phyloP scores from a whole-genome alignment of 2,888 invertebrate species.

The Lepidocyrtoides sp. region DNA sequence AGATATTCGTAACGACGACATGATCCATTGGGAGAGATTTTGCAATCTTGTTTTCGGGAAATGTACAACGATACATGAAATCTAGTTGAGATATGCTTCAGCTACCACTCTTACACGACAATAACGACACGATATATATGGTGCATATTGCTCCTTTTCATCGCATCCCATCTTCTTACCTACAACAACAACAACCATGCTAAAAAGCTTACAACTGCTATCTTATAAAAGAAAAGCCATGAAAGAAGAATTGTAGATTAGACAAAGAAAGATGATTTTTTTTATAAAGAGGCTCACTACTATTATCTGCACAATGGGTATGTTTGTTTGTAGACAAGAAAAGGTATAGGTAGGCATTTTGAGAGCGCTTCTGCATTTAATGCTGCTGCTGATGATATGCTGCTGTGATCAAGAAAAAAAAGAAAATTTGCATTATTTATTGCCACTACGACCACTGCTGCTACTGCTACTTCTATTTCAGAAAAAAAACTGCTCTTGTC shows the following conservation, averaged over 20 bases:
- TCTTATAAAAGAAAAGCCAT: not conserved
- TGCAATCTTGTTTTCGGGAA: slow-evolving; percentile 79
- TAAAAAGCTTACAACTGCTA: not conserved
- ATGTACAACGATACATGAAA: slow-evolving; percentile 75
- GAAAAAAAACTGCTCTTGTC: slow-evolving; percentile 14
- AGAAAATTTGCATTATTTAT: slow-evolving; percentile 52
- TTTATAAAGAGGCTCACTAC: not conserved
- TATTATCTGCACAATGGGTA: not conserved
- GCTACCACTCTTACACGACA: slow-evolving; percentile 59
- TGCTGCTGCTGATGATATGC: not conserved
- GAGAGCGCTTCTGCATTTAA: not conserved
- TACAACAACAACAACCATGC: not conserved
- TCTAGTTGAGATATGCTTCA: slow-evolving; percentile 71
- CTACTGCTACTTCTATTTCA: too few species aligned
- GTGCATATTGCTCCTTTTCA: slow-evolving; percentile 20
- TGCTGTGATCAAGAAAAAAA: not conserved
- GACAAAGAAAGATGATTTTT: slow-evolving; percentile 28
- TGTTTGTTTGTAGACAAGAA: not conserved
- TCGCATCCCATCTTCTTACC: not conserved
- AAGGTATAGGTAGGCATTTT: not conserved
- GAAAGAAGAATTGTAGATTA: slow-evolving; percentile 35
- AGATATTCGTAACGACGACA: slow-evolving; percentile 79
- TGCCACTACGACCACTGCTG: not conserved
- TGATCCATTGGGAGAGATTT: slow-evolving; percentile 83
- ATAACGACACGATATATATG: slow-evolving; percentile 31